Evolutionary conservation across 1,140 invertebrate species (phyloP).

Genomic region (Caenorhabditis latens): DNA sequence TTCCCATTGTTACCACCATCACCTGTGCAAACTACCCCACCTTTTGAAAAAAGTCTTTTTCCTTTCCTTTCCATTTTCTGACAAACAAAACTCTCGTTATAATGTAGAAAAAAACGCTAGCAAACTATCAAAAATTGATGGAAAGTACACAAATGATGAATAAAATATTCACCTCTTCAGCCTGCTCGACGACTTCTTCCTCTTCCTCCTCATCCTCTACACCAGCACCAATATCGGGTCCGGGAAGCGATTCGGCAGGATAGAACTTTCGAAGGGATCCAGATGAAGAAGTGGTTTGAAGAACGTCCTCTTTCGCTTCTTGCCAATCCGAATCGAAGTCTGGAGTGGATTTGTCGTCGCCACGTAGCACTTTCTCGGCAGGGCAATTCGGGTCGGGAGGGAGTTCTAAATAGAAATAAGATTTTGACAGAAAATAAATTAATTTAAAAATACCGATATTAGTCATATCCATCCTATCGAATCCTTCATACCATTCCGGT

Average conservation of each 20-base stretch:
- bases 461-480: conserved; percentile 12
- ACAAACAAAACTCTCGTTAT: neutral
- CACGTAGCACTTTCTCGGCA: conserved; percentile 40
- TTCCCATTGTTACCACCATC: too few species aligned
- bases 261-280: neutral
- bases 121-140: conserved; percentile 46
- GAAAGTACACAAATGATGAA: conserved; percentile 48
- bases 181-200: neutral
- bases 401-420: conserved; percentile 12
- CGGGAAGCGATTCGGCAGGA: conserved; percentile 34
- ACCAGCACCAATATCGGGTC: conserved; percentile 37
- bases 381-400: conserved; percentile 38
- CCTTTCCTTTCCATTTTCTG: neutral
- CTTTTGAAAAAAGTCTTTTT: neutral
- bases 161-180: conserved; percentile 37
- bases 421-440: neutral
- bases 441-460: neutral
- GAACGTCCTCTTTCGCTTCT: conserved; percentile 55
- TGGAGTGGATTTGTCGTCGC: conserved; percentile 44
- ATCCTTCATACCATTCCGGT: conserved; percentile 55
- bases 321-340: conserved; percentile 61
- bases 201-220: conserved; percentile 46
- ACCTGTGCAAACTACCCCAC: conserved; percentile 2
- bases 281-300: neutral
- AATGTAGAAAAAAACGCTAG: neutral